Percentiles rank a stretch among this genome's conserved stretches.
phyloP scores from a whole-genome alignment of 2,888 invertebrate genomes.

The Globia sparganii region DNA sequence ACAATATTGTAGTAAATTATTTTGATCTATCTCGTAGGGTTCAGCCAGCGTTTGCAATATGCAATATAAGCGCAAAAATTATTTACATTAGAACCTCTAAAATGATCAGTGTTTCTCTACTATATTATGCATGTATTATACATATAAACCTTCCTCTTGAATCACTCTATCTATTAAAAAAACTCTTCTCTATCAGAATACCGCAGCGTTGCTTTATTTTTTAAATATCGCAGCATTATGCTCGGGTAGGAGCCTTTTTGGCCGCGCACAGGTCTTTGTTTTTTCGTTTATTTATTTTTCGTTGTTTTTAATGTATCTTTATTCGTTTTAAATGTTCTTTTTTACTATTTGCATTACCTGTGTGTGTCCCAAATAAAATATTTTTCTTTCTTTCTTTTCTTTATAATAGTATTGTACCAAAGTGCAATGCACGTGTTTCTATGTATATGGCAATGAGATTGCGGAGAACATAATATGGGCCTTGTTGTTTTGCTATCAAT shows the following conservation, averaged over 20 bases:
- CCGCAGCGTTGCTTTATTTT: background rate
- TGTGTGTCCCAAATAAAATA: background rate
- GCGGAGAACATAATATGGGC: no score
- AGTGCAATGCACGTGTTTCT: background rate
- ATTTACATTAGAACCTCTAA: no score
- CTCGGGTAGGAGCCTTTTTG: background rate
- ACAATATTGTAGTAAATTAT: no score
- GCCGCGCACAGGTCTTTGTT: background rate
- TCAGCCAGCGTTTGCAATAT: no score
- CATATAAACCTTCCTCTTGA: no score
- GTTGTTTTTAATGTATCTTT: no score
- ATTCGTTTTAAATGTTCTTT: background rate
- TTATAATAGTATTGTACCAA: background rate
- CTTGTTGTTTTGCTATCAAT: slow-evolving; percentile 3
- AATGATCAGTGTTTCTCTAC: no score
- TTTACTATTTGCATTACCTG: background rate
- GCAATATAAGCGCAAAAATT: no score
- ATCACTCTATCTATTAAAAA: no score
- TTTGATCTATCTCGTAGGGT: no score
- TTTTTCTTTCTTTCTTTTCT: background rate
- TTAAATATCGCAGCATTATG: background rate
- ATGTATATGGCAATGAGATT: background rate
- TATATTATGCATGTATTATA: no score
- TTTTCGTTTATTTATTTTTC: no score
- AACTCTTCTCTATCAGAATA: background rate